phyloP scores from a whole-genome alignment of 1,140 invertebrate genomes.

The Stegodyphus dumicola region DNA sequence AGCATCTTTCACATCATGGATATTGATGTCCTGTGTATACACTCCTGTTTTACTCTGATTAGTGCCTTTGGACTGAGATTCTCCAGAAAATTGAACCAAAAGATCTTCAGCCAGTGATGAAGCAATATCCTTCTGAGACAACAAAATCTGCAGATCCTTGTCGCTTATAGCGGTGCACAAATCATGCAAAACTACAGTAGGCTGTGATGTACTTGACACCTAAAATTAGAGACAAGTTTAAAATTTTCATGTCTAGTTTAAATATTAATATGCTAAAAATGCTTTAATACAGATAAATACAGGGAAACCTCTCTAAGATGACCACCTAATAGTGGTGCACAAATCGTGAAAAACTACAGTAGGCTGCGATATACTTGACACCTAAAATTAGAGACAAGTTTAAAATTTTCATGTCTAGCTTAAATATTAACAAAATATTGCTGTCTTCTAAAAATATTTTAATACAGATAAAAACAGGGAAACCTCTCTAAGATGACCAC shows the following conservation, averaged over 20 bases:
- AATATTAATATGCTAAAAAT: no score
- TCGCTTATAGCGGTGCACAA: conserved; percentile 68
- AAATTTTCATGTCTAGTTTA: no score
- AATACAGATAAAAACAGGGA: no score
- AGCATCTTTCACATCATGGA: not conserved
- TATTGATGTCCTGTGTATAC: not conserved
- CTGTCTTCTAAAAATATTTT: no score
- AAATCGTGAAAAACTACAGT: conserved; percentile 43
- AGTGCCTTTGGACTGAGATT: not conserved
- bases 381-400: conserved; percentile 13
- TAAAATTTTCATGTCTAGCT: no score
- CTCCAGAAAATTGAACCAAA: conserved; percentile 78
- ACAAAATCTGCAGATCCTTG: conserved; percentile 78
- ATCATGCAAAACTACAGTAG: conserved; percentile 46
- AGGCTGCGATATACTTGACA: conserved; percentile 35
- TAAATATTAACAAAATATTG: no score
- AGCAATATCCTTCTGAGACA: conserved; percentile 80
- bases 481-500: no score
- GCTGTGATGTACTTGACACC: conserved; percentile 37
- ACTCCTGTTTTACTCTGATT: not conserved
- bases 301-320: no score
- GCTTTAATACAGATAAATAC: no score
- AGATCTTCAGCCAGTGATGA: conserved; percentile 80
- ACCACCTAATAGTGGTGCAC: not conserved
- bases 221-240: not conserved